Percentiles rank a stretch among this genome's conserved stretches.
Conservation (phyloP, 2,113 vertebrate species). For the Podarcis raffonei region DNA sequence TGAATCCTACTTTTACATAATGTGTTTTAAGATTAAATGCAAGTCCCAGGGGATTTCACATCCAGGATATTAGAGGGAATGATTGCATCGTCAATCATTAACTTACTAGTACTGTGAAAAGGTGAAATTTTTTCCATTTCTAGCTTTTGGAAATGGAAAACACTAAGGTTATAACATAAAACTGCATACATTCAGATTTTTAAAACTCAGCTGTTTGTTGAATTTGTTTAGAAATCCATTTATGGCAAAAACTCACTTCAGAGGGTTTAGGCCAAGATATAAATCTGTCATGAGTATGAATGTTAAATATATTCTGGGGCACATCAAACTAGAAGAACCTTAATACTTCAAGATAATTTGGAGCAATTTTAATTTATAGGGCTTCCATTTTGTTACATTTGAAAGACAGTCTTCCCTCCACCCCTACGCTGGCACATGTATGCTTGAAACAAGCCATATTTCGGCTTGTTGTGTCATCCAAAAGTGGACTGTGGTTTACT, state of each 20-base stretch:
- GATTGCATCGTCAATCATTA: background rate
- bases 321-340: no score
- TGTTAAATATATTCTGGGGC: background rate
- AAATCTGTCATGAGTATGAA: no score
- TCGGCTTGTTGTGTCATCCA: no score
- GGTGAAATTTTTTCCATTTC: background rate
- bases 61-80: background rate
- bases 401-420: no score
- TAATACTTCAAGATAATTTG: background rate
- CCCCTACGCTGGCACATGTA: no score
- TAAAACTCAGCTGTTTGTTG: background rate
- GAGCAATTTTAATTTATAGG: background rate
- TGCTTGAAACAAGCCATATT: no score
- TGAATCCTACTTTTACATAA: slow-evolving; percentile 30
- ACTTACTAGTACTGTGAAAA: slow-evolving; percentile 5
- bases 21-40: background rate
- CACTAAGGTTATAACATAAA: background rate
- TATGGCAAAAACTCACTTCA: background rate
- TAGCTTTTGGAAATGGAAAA: no score
- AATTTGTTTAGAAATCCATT: background rate
- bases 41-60: background rate
- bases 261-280: background rate
- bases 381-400: background rate
- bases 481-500: background rate
- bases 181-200: background rate